These are phyloP conservation scores for Macrobrachium rosenbergii DNA, from an alignment of 1,140 invertebrate genomes.

Conservation along the genomic window DNA sequence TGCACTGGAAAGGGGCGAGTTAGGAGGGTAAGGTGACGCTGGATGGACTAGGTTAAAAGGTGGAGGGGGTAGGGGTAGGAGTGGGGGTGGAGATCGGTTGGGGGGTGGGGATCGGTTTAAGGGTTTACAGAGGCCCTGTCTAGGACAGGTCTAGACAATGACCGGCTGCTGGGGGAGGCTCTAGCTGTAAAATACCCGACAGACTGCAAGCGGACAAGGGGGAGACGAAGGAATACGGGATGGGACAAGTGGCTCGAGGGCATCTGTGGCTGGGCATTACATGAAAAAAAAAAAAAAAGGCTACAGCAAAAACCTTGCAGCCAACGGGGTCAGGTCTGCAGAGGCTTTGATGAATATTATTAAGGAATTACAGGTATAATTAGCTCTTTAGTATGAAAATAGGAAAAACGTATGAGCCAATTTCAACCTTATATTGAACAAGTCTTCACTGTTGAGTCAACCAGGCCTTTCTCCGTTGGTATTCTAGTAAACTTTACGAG, in stretches of 20 bases:
- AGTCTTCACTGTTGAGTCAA: too few relatives aligned
- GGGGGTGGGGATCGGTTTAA: not conserved
- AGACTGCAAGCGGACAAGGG: conserved; percentile 31
- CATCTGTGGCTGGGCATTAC: conserved; percentile 26
- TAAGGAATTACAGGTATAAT: too few relatives aligned
- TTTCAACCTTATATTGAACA: too few relatives aligned
- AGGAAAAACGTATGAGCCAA: too few relatives aligned
- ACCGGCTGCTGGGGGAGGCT: not conserved
- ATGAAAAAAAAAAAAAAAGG: too few relatives aligned
- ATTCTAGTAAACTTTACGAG: too few relatives aligned
- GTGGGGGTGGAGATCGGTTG: not conserved
- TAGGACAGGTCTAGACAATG: conserved; percentile 30
- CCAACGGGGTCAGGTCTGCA: too few relatives aligned
- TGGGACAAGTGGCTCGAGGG: not conserved
- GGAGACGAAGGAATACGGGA: not conserved
- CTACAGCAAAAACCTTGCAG: too few relatives aligned
- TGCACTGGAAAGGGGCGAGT: not conserved
- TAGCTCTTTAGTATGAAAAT: too few relatives aligned
- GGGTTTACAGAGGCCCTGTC: conserved; percentile 11
- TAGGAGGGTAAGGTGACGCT: not conserved
- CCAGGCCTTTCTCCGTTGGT: too few relatives aligned
- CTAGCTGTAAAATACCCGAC: conserved; percentile 14
- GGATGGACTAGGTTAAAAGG: not conserved
- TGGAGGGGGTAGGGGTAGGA: not conserved
- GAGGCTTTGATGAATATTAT: too few relatives aligned